phyloP scores from a whole-genome alignment of 2,797 vertebrate genomes.

The Hoplostethus mediterraneus region DNA sequence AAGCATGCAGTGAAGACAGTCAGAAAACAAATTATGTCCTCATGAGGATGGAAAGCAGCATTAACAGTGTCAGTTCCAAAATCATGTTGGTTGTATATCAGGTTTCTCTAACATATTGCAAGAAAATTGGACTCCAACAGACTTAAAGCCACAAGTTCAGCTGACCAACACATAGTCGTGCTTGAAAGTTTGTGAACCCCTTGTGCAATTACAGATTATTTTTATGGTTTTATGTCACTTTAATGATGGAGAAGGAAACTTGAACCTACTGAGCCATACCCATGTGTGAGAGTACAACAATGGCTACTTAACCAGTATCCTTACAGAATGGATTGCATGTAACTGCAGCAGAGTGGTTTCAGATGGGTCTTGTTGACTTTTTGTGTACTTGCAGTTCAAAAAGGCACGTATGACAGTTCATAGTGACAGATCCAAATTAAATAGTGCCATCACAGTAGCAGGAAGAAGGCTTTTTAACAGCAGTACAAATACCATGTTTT shows the following conservation, averaged over 20 bases:
- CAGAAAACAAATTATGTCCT: slow-evolving; percentile 21
- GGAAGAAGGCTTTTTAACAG: not conserved
- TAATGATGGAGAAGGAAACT: slow-evolving; percentile 56
- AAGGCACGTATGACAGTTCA: not conserved
- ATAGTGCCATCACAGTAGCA: not conserved
- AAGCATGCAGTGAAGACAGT: not conserved
- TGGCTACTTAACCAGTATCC: slow-evolving; percentile 42
- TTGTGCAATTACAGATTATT: too few relatives aligned
- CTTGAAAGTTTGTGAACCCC: too few relatives aligned
- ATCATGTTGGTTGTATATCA: not conserved
- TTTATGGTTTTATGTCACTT: slow-evolving; percentile 49
- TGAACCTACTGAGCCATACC: slow-evolving; percentile 23
- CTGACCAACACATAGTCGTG: not conserved
- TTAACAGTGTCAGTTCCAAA: slow-evolving; percentile 7
- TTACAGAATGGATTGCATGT: slow-evolving; percentile 14
- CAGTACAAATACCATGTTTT: slow-evolving; percentile 5
- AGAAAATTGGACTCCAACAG: not conserved
- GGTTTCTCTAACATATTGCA: not conserved
- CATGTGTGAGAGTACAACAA: slow-evolving; percentile 20
- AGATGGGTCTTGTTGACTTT: slow-evolving; percentile 19
- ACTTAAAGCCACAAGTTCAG: not conserved
- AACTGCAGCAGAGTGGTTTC: slow-evolving; percentile 28
- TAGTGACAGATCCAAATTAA: not conserved
- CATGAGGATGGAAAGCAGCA: slow-evolving; percentile 18
- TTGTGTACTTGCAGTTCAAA: slow-evolving; percentile 31